A percentile compares a stretch with the other conserved stretches of the same genome.
Evolutionary conservation across 2,888 invertebrate genomes (phyloP).

Genomic region (Meteorus cinctellus): DNA sequence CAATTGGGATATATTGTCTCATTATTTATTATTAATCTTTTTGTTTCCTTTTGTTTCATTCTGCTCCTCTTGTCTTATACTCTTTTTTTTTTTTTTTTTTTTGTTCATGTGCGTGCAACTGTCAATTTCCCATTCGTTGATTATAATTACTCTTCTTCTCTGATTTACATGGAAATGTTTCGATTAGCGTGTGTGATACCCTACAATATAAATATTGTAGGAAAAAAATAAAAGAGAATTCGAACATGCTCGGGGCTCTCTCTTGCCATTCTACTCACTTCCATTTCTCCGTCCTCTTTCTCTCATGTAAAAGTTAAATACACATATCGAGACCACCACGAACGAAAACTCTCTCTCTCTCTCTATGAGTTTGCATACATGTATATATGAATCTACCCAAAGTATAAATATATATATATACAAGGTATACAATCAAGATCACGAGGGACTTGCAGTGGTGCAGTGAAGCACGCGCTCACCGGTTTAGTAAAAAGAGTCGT

Average conservation of each 20-base stretch:
- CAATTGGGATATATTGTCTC: conserved; percentile 16
- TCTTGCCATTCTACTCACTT: not conserved
- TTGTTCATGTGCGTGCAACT: conserved; percentile 14
- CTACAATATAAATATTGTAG: not conserved
- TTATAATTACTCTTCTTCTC: conserved; percentile 27
- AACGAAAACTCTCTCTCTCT: not conserved
- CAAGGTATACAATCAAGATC: conserved; percentile 8
- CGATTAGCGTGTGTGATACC: conserved; percentile 17
- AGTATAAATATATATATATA: not conserved
- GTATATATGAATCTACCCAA: no score
- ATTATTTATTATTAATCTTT: conserved; percentile 5
- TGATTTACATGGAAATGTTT: conserved; percentile 32
- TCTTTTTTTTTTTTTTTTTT: not conserved
- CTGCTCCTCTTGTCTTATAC: not conserved
- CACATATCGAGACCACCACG: no score
- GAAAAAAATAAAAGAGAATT: not conserved
- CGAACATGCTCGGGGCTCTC: not conserved
- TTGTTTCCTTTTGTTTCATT: not conserved
- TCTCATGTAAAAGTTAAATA: no score
- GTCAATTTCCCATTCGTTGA: conserved; percentile 23
- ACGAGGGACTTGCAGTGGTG: conserved; percentile 24
- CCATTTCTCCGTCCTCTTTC: no score
- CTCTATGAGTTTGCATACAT: not conserved
- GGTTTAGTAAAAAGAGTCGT: conserved; percentile 31
- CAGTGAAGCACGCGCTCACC: not conserved